phyloP scores from a whole-genome alignment of 2,797 vertebrate species.

The Liasis olivaceus region DNA sequence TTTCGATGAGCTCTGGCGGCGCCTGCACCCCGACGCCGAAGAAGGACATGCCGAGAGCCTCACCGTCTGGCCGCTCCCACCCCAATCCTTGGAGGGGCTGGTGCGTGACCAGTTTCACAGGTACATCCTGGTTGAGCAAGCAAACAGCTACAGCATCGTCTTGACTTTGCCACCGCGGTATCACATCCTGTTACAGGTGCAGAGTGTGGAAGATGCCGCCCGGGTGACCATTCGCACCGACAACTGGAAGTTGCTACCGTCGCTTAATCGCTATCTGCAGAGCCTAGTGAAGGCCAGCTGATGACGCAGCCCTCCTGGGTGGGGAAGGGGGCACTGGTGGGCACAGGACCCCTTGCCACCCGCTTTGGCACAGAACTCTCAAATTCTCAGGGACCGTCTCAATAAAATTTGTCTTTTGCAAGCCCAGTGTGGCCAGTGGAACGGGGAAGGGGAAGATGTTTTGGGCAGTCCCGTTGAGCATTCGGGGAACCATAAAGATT shows the following conservation, averaged over 20 bases:
- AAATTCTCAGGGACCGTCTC: neutral
- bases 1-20: conserved; percentile 80
- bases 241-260: conserved; percentile 82
- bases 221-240: conserved; percentile 80
- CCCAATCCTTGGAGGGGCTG: conserved; percentile 61
- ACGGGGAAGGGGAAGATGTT: neutral
- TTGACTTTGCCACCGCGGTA: conserved; percentile 80
- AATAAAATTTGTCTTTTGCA: neutral
- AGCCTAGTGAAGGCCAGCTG: conserved; percentile 36
- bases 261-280: conserved; percentile 77
- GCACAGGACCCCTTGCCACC: too few species aligned
- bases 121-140: conserved; percentile 68
- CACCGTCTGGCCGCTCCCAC: conserved; percentile 78
- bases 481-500: too few species aligned
- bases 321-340: neutral
- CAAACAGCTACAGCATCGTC: conserved; percentile 68
- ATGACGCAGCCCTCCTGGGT: neutral
- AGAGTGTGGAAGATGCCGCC: conserved; percentile 70
- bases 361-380: too few species aligned
- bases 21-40: conserved; percentile 57
- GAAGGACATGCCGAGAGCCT: conserved; percentile 70
- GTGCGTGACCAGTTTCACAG: conserved; percentile 73
- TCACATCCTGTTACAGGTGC: conserved; percentile 78
- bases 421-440: neutral
- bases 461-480: neutral